Evolutionary conservation across 2,888 invertebrate genomes (phyloP).

Genomic region (Drosophila meridionalis): DNA sequence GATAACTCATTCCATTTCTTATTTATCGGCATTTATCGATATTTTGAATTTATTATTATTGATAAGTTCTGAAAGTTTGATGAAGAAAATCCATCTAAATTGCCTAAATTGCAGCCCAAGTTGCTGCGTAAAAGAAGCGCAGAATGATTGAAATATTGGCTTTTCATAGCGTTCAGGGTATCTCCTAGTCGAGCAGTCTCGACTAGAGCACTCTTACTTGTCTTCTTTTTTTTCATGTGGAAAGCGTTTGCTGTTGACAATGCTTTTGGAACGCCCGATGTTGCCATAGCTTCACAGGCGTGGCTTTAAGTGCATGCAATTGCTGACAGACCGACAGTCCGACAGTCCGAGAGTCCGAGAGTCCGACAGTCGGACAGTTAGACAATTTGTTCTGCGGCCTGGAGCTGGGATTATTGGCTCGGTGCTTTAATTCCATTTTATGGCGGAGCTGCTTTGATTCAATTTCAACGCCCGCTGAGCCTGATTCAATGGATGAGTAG

Average conservation of each 20-base stretch:
- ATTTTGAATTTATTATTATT: too few relatives aligned
- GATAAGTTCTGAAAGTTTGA: too few relatives aligned
- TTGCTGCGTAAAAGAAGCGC: too few relatives aligned
- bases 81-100: too few relatives aligned
- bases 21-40: too few relatives aligned
- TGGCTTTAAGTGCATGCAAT: constrained; percentile 19
- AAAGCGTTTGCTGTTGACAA: constrained; percentile 28
- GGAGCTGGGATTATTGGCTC: constrained; percentile 20
- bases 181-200: too few relatives aligned
- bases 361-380: neutral
- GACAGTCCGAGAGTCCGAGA: neutral
- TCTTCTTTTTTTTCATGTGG: neutral
- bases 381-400: neutral
- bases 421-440: constrained; percentile 14
- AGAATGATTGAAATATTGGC: too few relatives aligned
- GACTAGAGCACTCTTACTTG: too few relatives aligned
- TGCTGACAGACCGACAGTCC: neutral
- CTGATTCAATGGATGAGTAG: constrained; percentile 55
- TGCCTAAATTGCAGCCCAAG: too few relatives aligned
- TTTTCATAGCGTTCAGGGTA: too few relatives aligned
- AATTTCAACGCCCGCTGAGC: constrained; percentile 42
- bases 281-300: neutral
- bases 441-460: constrained; percentile 33
- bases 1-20: too few relatives aligned
- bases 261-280: constrained; percentile 11